Base-by-base conservation (phyloP, 1,140 invertebrate genomes). In the Zeugodacus cucurbitae region DNA sequence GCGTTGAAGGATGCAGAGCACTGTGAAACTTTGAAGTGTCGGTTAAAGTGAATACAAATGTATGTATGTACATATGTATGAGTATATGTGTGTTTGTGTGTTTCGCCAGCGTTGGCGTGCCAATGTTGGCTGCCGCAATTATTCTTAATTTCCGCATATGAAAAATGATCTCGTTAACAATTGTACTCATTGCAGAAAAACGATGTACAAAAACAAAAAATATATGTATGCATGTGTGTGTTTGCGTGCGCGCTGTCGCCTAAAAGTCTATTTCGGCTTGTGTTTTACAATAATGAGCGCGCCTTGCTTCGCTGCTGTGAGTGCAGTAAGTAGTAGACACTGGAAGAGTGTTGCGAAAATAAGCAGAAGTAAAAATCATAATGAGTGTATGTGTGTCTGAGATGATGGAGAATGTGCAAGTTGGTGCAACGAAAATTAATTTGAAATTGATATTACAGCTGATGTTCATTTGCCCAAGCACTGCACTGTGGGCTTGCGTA, bases 131-230 rank as follows among this genome's bases (percentile, higher is more conserved):
- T 57, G 48, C 85, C 57, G 44, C 85, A 58, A 86, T 86, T 86
- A 86, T 86, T 86, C 85, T 86, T 86, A 86, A 86, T 86, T 86
- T 86, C 57, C 85, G 85, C 57, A 86, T 86, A 86, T 86, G 85
- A 86, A 59, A 86, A 86, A 86, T 86, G 85, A 86, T 57, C 85
- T 86, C 85, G 85, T 86, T 86, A 86, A 86, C 85, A 86, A 37
- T 86, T 57, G 54, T 86, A 59, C n/a, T 22, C 22, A 48, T 11
- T 48, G 44, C 74, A 82, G 29, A 82, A 82, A 48, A 82, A 82
- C 22, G 22, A n/a, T 41, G 2, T 22, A 48, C 41, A 26, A 8
- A 29, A 7, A 14, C 74, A 82, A n/a, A 32, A 22, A 41, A 37
- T n/a, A 74, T 29, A 54, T 17, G n/a, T 8, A 22, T 37, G 0